phyloP scores from a whole-genome alignment of 2,113 vertebrate genomes.

The Phyllopteryx taeniolatus region DNA sequence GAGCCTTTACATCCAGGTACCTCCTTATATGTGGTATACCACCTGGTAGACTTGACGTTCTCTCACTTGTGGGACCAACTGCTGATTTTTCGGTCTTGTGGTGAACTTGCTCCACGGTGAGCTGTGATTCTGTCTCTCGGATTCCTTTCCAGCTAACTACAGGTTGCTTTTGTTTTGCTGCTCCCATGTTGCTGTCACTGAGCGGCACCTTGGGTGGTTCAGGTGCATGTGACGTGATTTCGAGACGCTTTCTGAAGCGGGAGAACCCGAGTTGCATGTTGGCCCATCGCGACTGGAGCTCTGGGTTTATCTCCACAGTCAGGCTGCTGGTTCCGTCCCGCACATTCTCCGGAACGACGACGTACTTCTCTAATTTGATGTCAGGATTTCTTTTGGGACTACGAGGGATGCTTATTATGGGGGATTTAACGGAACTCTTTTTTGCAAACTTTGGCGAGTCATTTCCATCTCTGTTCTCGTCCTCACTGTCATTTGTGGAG shows the following conservation, averaged over 20 bases:
- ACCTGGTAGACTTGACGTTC: not conserved
- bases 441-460: conserved; percentile 3
- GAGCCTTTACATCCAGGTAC: not conserved
- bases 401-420: not conserved
- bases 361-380: conserved; percentile 53
- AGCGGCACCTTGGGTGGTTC: conserved; percentile 5
- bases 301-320: conserved; percentile 35
- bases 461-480: conserved; percentile 29
- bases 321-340: conserved; percentile 1
- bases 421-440: conserved; percentile 5
- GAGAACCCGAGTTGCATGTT: conserved; percentile 55
- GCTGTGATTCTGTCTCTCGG: conserved; percentile 5
- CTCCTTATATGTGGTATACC: not conserved
- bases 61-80: not conserved
- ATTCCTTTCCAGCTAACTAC: conserved; percentile 7
- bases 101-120: not conserved
- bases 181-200: not conserved
- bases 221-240: conserved; percentile 29
- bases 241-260: conserved; percentile 53
- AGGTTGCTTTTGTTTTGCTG: conserved; percentile 16
- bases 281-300: conserved; percentile 55
- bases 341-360: conserved; percentile 18
- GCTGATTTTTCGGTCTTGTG: not conserved
- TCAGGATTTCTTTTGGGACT: conserved; percentile 23
- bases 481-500: conserved; percentile 37